Conservation (phyloP, 2,113 vertebrate species). For the Petrocephalus microphthalmus region DNA sequence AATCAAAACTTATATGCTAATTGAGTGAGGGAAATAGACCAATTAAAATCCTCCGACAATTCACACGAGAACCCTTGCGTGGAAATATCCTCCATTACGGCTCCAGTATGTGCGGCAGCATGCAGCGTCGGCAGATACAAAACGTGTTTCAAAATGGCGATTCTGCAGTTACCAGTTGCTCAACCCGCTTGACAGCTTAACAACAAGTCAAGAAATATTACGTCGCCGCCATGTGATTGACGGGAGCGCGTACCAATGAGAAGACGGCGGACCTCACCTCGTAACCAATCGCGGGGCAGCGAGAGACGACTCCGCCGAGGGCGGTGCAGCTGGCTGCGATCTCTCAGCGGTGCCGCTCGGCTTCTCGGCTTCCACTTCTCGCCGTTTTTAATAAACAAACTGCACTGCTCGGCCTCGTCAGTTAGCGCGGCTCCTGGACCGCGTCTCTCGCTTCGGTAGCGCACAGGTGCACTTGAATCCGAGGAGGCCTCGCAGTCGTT, state of each 20-base stretch:
- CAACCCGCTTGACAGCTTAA: constrained; percentile 14
- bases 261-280: not conserved
- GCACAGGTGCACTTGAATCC: constrained; percentile 2
- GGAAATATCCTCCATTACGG: constrained; percentile 42
- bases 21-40: constrained; percentile 22
- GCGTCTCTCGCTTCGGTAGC: not conserved
- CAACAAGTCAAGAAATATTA: constrained; percentile 17
- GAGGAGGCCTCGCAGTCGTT: not conserved
- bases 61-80: not conserved
- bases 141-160: constrained; percentile 51
- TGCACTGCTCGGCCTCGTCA: constrained; percentile 15
- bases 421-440: constrained; percentile 32
- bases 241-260: constrained; percentile 30
- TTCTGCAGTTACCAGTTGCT: constrained; percentile 16
- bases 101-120: not conserved
- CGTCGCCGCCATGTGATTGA: constrained; percentile 19
- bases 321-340: constrained; percentile 38
- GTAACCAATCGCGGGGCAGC: constrained; percentile 40
- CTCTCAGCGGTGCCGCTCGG: constrained; percentile 47
- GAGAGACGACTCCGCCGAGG: constrained; percentile 32
- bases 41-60: constrained; percentile 25
- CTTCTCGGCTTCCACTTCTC: constrained; percentile 42
- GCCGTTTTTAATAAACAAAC: constrained; percentile 34
- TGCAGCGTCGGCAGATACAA: not conserved
- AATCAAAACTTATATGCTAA: constrained; percentile 35